A percentile compares a stretch with the other conserved stretches of the same genome.
Conservation (phyloP, 2,888 invertebrate genomes). For the Drosophila flavopinicola region DNA sequence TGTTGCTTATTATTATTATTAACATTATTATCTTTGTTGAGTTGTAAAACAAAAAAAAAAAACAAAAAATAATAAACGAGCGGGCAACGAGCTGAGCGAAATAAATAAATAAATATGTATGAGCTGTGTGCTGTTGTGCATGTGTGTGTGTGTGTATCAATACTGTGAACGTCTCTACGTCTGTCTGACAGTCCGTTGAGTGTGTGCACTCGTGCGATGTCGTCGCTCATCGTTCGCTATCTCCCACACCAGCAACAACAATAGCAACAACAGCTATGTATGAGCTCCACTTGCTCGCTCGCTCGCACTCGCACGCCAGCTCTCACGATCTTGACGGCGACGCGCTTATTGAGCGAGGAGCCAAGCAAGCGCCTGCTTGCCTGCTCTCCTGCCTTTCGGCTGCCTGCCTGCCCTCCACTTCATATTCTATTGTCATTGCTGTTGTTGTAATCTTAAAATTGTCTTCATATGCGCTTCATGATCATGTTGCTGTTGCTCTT, state of each 20-base stretch:
- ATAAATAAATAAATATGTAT: constrained; percentile 57
- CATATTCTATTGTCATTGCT: constrained; percentile 78
- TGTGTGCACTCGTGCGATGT: constrained; percentile 61
- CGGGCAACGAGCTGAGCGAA: constrained; percentile 52
- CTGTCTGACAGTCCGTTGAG: constrained; percentile 28
- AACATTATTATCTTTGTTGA: constrained; percentile 49
- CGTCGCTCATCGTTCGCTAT: constrained; percentile 56
- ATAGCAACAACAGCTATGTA: constrained; percentile 33
- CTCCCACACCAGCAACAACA: constrained; percentile 56
- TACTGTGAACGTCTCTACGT: constrained; percentile 50
- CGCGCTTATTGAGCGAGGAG: constrained; percentile 52
- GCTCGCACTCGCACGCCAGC: constrained; percentile 17
- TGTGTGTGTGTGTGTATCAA: constrained; percentile 44
- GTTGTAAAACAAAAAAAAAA: constrained; percentile 50
- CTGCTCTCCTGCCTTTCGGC: constrained; percentile 11
- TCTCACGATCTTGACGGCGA: constrained; percentile 42
- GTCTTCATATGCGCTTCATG: constrained; percentile 64
- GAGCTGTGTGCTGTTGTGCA: constrained; percentile 9
- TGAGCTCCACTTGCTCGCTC: constrained; percentile 46
- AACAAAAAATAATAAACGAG: constrained; percentile 46
- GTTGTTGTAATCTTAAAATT: constrained; percentile 78
- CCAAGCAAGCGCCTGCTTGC: constrained; percentile 24
- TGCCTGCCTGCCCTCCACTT: constrained; percentile 48
- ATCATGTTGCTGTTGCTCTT: constrained; percentile 27
- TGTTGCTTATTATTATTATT: constrained; percentile 48